These are phyloP conservation scores for Oeneis ivallda DNA, from an alignment of 2,888 invertebrate species.

Conservation along the genomic window DNA sequence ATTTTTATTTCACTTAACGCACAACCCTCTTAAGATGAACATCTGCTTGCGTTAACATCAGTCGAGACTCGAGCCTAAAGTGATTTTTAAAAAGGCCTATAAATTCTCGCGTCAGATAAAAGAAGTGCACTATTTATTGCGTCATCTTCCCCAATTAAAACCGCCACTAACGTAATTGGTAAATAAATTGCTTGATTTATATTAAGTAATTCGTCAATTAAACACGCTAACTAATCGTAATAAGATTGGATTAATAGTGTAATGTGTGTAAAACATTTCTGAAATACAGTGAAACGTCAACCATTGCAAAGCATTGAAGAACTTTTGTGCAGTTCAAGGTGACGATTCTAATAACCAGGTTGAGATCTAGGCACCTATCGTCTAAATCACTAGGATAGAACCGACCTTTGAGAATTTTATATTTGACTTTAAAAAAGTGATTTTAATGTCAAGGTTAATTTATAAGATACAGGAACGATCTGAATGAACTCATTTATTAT, in stretches of 20 bases:
- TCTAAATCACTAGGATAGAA: background rate
- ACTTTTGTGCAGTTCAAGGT: background rate
- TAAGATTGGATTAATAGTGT: conserved; percentile 15
- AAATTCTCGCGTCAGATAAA: conserved; percentile 51
- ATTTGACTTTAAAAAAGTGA: background rate
- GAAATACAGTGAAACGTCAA: conserved; percentile 13
- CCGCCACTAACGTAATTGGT: conserved; percentile 26
- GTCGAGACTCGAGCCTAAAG: conserved; percentile 32
- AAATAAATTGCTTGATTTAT: conserved; percentile 16
- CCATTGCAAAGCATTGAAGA: background rate
- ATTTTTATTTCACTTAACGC: conserved; percentile 55
- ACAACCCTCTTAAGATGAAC: conserved; percentile 56
- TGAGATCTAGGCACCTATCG: no score
- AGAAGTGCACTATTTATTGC: conserved; percentile 50
- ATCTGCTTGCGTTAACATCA: conserved; percentile 58
- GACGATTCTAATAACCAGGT: background rate
- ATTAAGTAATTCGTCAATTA: conserved; percentile 28
- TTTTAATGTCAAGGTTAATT: background rate
- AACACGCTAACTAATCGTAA: conserved; percentile 20
- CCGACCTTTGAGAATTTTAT: background rate
- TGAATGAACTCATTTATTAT: background rate
- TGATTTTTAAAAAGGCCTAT: conserved; percentile 51
- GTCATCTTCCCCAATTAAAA: conserved; percentile 41
- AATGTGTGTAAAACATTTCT: background rate
- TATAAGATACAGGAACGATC: background rate